These are phyloP conservation scores for Agrilus cyanescens DNA, from an alignment of 2,888 invertebrate species.

Conservation along the genomic window DNA sequence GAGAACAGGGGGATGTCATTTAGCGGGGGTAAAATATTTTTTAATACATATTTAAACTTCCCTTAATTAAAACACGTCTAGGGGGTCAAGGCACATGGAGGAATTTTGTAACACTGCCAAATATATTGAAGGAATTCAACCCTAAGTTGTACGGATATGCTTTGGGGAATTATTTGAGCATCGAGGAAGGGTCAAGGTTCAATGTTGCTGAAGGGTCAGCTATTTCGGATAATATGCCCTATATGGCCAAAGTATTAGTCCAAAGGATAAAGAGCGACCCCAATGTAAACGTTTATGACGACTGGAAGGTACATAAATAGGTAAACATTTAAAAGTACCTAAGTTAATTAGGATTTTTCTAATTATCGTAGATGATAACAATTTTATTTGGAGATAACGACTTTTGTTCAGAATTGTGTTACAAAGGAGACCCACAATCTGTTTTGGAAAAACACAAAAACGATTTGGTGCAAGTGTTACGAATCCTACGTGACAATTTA, in stretches of 20 bases:
- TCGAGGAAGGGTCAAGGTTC: conserved; percentile 37
- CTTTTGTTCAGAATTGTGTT: conserved; percentile 47
- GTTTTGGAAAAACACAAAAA: conserved; percentile 37
- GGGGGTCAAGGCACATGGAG: conserved; percentile 44
- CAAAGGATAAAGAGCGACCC: conserved; percentile 41
- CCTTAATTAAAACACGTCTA: too few relatives aligned
- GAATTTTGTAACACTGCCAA: conserved; percentile 43
- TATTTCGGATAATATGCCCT: conserved; percentile 44
- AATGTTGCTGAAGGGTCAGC: conserved; percentile 50
- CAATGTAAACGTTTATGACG: conserved; percentile 40
- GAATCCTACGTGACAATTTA: conserved; percentile 43
- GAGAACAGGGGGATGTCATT: conserved; percentile 24
- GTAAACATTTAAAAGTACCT: too few relatives aligned
- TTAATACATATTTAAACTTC: too few relatives aligned
- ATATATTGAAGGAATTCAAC: conserved; percentile 52
- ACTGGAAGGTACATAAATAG: conserved; percentile 45
- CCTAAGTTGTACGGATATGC: conserved; percentile 51
- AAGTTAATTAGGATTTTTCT: too few relatives aligned
- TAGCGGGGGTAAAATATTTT: conserved; percentile 15
- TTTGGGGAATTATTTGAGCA: conserved; percentile 37
- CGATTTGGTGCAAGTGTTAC: conserved; percentile 38
- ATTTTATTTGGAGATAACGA: conserved; percentile 50
- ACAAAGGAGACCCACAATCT: conserved; percentile 30
- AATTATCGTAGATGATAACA: conserved; percentile 39
- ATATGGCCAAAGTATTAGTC: conserved; percentile 43